These are phyloP conservation scores for Diabrotica virgifera DNA, from an alignment of 1,140 invertebrate genomes.

Conservation along the genomic window DNA sequence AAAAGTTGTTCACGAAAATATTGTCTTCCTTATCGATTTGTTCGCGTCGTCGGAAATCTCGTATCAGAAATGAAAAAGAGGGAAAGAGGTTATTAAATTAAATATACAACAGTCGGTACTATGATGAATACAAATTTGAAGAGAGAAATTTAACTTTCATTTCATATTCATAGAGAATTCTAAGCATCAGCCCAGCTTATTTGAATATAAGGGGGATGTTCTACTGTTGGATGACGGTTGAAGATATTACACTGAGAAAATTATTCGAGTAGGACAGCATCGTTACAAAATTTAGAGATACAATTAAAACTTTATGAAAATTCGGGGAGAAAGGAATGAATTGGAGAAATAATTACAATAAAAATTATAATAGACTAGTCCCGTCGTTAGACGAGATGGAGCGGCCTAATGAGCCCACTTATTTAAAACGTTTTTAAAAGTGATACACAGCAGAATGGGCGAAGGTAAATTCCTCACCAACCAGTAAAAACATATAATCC, in stretches of 20 bases:
- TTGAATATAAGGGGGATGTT: conserved; percentile 28
- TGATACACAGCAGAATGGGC: no score
- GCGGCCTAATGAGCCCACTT: no score
- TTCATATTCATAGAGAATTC: conserved; percentile 32
- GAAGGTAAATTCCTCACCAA: no score
- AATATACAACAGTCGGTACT: conserved; percentile 28
- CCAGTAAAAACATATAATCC: no score
- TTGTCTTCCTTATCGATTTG: conserved; percentile 8
- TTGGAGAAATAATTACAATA: no score
- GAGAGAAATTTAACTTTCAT: conserved; percentile 30
- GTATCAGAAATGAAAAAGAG: conserved; percentile 11
- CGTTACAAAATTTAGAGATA: no score
- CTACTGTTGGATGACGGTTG: not conserved
- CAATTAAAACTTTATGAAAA: no score
- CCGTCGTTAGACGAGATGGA: no score
- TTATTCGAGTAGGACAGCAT: not conserved
- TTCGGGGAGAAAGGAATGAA: no score
- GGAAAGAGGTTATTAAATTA: conserved; percentile 28
- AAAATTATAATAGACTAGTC: no score
- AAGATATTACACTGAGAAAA: not conserved
- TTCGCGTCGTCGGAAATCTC: conserved; percentile 5
- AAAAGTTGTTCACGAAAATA: conserved; percentile 16
- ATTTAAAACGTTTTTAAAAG: no score
- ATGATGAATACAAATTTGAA: conserved; percentile 31
- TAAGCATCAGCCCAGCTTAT: conserved; percentile 28